Conservation (phyloP, 2,888 invertebrate genomes). For the Flexamia atlantica region DNA sequence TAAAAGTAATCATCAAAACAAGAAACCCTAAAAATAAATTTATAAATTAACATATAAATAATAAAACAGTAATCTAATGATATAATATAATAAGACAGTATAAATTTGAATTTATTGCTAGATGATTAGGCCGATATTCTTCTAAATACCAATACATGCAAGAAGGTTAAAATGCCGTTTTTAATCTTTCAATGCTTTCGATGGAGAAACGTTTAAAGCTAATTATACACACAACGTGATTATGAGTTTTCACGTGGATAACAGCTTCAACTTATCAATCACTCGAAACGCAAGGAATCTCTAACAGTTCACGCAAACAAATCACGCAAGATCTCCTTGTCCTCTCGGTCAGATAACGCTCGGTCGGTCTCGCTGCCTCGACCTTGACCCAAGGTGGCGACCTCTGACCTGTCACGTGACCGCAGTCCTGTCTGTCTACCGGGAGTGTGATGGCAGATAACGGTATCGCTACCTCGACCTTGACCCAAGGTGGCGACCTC, state of each 20-base stretch:
- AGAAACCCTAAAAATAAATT: too few species aligned
- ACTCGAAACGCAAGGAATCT: slow-evolving; percentile 32
- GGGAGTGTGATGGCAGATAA: not conserved
- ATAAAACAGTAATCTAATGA: too few species aligned
- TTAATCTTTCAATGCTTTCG: too few species aligned
- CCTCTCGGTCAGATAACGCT: slow-evolving; percentile 3
- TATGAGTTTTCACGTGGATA: slow-evolving; percentile 8
- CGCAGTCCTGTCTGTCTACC: not conserved
- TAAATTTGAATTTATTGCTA: too few species aligned
- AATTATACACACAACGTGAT: slow-evolving; percentile 3
- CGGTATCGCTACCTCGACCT: slow-evolving; percentile 4
- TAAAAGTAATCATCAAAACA: too few species aligned
- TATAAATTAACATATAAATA: too few species aligned
- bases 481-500: slow-evolving; percentile 5
- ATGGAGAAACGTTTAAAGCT: too few species aligned
- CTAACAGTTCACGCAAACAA: slow-evolving; percentile 5
- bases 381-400: slow-evolving; percentile 5
- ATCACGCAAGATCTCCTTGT: slow-evolving; percentile 26
- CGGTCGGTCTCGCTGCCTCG: not conserved
- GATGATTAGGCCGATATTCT: too few species aligned
- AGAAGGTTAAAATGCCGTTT: too few species aligned
- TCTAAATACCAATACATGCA: too few species aligned
- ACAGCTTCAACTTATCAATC: slow-evolving; percentile 30
- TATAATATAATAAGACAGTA: too few species aligned
- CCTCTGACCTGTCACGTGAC: slow-evolving; percentile 20